These are phyloP conservation scores for Phoebastria nigripes DNA, from an alignment of 2,797 vertebrate species.

Conservation along the genomic window DNA sequence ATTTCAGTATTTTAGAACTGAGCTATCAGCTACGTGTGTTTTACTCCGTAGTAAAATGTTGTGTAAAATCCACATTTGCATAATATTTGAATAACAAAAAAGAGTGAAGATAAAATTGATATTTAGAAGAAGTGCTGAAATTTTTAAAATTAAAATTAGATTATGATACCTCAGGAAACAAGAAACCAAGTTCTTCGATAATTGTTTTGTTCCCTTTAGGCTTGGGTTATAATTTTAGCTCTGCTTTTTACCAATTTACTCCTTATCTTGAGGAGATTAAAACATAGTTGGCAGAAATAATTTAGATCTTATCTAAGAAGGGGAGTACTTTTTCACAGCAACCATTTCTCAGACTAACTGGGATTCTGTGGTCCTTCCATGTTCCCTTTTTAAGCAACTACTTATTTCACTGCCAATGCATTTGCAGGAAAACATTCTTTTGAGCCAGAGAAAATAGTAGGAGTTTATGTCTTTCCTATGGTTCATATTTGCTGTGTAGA, in stretches of 20 bases:
- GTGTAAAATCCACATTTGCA: background rate
- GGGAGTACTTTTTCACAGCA: background rate
- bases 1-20: background rate
- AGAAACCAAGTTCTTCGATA: background rate
- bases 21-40: background rate
- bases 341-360: background rate
- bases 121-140: background rate
- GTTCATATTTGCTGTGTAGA: background rate
- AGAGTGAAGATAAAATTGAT: background rate
- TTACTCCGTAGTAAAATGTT: background rate
- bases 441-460: background rate
- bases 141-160: background rate
- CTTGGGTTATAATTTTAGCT: background rate
- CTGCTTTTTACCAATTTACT: background rate
- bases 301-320: background rate
- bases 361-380: background rate
- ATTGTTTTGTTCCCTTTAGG: background rate
- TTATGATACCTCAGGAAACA: background rate
- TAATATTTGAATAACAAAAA: background rate
- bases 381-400: background rate
- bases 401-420: background rate
- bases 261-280: background rate
- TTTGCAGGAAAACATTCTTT: background rate
- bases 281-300: background rate
- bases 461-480: background rate